Evolutionary conservation across 35 echinoderm and acorn worm genomes (phyloP).

Genomic region (Ophiothrix spiculata): DNA sequence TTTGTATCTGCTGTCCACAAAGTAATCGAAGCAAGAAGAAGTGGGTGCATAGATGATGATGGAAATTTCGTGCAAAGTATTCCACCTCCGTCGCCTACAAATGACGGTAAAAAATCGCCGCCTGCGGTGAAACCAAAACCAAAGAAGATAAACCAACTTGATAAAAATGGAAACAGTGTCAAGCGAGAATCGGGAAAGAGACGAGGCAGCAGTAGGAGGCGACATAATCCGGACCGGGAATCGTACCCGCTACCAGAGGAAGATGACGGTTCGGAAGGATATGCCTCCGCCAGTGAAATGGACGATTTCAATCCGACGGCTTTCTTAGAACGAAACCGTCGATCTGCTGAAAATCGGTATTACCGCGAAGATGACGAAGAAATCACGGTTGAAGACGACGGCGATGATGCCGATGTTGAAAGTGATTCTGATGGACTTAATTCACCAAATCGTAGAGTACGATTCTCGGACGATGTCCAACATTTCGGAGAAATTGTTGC

Average conservation of each 20-base stretch:
- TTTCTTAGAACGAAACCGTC: conserved; percentile 73
- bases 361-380: conserved; percentile 41
- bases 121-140: conserved; percentile 8
- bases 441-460: conserved; percentile 40
- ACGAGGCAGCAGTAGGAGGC: not conserved
- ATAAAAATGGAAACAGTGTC: not conserved
- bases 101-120: conserved; percentile 2
- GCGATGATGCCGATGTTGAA: conserved; percentile 2
- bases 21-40: conserved; percentile 76
- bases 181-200: not conserved
- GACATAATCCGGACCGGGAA: conserved; percentile 31
- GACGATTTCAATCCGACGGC: conserved; percentile 81
- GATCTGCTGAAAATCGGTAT: conserved; percentile 38
- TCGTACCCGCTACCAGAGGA: conserved; percentile 74
- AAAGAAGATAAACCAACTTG: not conserved
- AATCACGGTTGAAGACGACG: not conserved
- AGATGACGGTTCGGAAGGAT: conserved; percentile 85
- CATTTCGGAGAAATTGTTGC: conserved; percentile 35
- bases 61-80: conserved; percentile 48
- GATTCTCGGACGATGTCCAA: conserved; percentile 88
- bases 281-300: conserved; percentile 75
- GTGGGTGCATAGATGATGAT: conserved; percentile 82
- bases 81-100: not conserved
- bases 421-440: conserved; percentile 7
- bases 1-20: conserved; percentile 73